phyloP scores from a whole-genome alignment of 64 coral and sea anemone species.

The Trachythela sp. region DNA sequence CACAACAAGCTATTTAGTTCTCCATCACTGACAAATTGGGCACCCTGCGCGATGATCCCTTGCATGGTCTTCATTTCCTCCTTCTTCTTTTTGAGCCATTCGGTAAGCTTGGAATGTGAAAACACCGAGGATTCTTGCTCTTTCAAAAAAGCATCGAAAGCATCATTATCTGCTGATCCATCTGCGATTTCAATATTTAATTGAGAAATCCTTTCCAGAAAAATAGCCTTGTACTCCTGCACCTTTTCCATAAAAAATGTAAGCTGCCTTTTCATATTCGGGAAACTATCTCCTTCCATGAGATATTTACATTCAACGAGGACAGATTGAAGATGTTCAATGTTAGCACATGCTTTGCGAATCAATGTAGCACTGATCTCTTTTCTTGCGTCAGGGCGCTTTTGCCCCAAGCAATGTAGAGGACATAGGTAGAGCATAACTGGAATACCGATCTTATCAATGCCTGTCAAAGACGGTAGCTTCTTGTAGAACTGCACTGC shows the following conservation, averaged over 20 bases:
- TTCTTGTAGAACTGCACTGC: conserved; percentile 46
- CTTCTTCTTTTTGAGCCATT: conserved; percentile 30
- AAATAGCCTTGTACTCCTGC: neutral
- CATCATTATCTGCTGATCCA: conserved; percentile 19
- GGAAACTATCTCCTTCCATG: conserved; percentile 18
- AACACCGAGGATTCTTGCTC: conserved; percentile 41
- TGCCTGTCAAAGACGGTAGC: conserved; percentile 23
- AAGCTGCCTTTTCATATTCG: neutral
- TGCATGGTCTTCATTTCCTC: conserved; percentile 38
- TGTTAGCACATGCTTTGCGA: neutral
- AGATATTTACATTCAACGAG: conserved; percentile 23
- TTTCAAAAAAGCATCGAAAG: neutral
- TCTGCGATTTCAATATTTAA: conserved; percentile 9
- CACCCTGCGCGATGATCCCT: neutral
- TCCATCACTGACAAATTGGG: conserved; percentile 18
- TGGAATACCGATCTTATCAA: conserved; percentile 27
- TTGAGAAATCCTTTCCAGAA: neutral
- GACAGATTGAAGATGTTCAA: conserved; percentile 6
- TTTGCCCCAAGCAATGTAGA: conserved; percentile 24
- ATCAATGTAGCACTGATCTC: conserved; percentile 36
- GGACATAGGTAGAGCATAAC: conserved; percentile 32
- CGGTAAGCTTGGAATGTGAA: neutral
- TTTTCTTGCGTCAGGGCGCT: neutral
- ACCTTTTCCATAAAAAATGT: neutral
- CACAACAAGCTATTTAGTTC: conserved; percentile 29